Percentiles rank a stretch among this genome's conserved stretches.
Conservation (phyloP, 2,113 vertebrate genomes). For the Colistium nudipinnis region DNA sequence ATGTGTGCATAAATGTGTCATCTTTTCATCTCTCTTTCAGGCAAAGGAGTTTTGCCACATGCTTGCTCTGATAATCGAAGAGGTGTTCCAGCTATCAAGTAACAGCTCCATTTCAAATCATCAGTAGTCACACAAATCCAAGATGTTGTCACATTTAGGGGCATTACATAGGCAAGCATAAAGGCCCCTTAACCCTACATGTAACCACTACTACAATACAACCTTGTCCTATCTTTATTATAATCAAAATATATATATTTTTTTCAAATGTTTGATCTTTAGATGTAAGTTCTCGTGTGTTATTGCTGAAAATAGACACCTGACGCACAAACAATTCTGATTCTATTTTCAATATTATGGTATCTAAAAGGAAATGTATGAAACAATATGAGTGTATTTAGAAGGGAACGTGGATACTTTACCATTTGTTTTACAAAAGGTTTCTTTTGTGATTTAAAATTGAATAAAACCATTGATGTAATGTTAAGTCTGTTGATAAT, state of each 20-base stretch:
- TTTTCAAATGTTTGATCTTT: not conserved
- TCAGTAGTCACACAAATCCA: slow-evolving; percentile 6
- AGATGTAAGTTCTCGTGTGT: not conserved
- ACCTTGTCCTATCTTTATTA: not conserved
- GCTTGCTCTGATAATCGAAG: slow-evolving; percentile 79
- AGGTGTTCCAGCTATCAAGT: slow-evolving; percentile 31
- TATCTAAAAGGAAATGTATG: not conserved
- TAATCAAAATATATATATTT: not conserved
- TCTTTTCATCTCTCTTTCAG: slow-evolving; percentile 70
- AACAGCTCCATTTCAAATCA: slow-evolving; percentile 41
- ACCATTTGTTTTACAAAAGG: not conserved
- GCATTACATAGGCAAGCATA: not conserved
- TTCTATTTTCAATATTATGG: not conserved
- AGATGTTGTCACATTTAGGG: not conserved
- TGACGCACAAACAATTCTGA: not conserved
- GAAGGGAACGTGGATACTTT: not conserved
- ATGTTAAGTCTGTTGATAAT: not conserved
- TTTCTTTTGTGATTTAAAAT: not conserved
- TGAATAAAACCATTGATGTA: not conserved
- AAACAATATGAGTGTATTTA: not conserved
- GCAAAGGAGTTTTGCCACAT: slow-evolving; percentile 87
- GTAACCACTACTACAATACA: not conserved
- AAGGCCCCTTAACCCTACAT: not conserved
- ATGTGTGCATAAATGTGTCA: not conserved
- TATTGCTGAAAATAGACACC: slow-evolving; percentile 8